Evolutionary conservation across 1,140 invertebrate species (phyloP).

Genomic region (Centruroides sculpturatus): DNA sequence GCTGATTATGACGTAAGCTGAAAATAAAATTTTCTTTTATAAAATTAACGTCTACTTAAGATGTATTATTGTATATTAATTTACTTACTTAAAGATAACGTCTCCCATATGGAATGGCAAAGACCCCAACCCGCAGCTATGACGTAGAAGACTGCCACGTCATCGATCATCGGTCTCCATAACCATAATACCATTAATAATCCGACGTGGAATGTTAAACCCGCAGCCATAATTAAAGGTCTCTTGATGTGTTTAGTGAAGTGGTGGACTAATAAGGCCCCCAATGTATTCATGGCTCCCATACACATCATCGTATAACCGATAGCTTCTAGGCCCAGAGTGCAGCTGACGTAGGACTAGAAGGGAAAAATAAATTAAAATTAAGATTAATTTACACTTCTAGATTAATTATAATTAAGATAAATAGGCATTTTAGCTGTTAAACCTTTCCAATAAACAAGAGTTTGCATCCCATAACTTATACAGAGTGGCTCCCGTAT

Average conservation of each 20-base stretch:
- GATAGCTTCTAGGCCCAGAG: constrained; percentile 28
- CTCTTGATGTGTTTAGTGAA: constrained; percentile 29
- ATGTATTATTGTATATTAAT: background rate
- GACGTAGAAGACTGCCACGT: constrained; percentile 33
- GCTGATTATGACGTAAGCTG: constrained; percentile 10
- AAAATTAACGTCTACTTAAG: background rate
- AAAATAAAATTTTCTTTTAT: background rate
- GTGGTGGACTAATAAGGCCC: constrained; percentile 26
- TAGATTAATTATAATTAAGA: too few relatives aligned
- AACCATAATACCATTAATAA: constrained; percentile 29
- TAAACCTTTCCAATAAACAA: too few relatives aligned
- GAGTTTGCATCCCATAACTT: too few relatives aligned
- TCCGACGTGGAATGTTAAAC: constrained; percentile 29
- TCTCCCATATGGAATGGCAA: constrained; percentile 34
- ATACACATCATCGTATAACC: constrained; percentile 30
- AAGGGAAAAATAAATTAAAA: constrained; percentile 15
- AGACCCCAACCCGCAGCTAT: constrained; percentile 31
- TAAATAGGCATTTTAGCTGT: too few relatives aligned
- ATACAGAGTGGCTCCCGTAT: too few relatives aligned
- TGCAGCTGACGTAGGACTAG: constrained; percentile 31
- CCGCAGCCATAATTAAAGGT: constrained; percentile 25
- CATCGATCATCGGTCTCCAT: constrained; percentile 28
- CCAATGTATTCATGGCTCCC: constrained; percentile 28
- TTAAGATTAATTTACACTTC: background rate
- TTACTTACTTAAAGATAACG: constrained; percentile 32